Evolutionary conservation across 2,888 invertebrate genomes (phyloP).

Genomic region (Drosophila quinaria): DNA sequence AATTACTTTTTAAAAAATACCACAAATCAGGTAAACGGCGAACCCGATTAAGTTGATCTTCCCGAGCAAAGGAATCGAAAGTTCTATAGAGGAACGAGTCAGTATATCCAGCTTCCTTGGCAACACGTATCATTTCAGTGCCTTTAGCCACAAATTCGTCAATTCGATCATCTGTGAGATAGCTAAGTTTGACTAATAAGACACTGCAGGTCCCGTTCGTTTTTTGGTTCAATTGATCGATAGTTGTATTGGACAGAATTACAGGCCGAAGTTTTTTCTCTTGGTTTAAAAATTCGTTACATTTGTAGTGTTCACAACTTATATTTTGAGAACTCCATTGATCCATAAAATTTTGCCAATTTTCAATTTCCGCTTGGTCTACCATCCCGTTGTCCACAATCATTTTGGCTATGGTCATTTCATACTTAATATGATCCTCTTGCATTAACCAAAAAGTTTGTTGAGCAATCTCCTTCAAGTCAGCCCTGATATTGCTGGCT

Average conservation of each 20-base stretch:
- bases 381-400: neutral
- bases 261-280: neutral
- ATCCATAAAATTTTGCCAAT: neutral
- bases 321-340: neutral
- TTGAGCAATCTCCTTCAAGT: neutral
- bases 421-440: neutral
- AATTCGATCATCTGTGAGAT: neutral
- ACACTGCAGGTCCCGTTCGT: neutral
- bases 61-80: no score
- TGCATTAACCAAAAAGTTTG: neutral
- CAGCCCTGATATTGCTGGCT: neutral
- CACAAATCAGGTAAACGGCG: no score
- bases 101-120: neutral
- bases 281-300: no score
- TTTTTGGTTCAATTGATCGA: neutral
- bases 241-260: no score
- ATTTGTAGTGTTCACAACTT: neutral
- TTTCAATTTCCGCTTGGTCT: neutral
- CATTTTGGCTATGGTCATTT: neutral
- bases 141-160: neutral
- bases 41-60: no score
- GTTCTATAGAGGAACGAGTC: neutral
- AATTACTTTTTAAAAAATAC: no score
- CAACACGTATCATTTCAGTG: neutral
- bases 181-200: neutral